Evolutionary conservation across 2,113 vertebrate genomes (phyloP).

Genomic region (Xerus inauris): DNA sequence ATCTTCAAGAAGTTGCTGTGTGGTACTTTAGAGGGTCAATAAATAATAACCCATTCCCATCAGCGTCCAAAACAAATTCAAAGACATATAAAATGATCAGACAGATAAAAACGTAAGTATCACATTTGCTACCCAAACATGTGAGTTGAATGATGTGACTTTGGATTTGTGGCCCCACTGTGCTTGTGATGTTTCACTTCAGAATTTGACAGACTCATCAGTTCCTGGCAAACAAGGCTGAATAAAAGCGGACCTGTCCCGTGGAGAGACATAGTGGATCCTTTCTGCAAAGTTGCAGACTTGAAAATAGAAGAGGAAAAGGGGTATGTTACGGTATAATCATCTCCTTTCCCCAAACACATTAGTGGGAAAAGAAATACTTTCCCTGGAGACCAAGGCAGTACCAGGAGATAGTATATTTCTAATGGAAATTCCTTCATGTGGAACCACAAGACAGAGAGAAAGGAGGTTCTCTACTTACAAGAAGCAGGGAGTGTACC

Average conservation of each 20-base stretch:
- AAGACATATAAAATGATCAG: background rate
- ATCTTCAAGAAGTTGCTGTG: background rate
- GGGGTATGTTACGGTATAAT: background rate
- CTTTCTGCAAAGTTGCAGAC: background rate
- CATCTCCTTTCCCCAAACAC: background rate
- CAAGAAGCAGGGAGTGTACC: background rate
- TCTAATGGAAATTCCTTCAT: background rate
- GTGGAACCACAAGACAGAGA: background rate
- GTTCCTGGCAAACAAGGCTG: too few relatives aligned
- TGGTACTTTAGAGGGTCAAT: background rate
- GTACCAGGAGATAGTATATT: background rate
- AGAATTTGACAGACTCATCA: background rate
- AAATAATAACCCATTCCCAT: background rate
- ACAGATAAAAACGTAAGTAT: background rate
- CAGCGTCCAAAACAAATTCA: background rate
- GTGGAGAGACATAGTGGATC: background rate
- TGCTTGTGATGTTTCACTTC: background rate
- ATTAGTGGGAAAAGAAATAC: background rate
- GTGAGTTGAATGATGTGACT: background rate
- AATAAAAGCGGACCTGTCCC: background rate
- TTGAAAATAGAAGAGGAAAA: background rate
- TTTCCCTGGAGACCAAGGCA: background rate
- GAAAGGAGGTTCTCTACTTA: background rate
- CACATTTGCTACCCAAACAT: background rate
- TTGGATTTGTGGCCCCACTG: background rate